Percentiles rank a stretch among this genome's conserved stretches.
Evolutionary conservation across 30 jellyfish, hydroid and myxozoan species (phyloP).

Genomic region (Aurelia sp.): DNA sequence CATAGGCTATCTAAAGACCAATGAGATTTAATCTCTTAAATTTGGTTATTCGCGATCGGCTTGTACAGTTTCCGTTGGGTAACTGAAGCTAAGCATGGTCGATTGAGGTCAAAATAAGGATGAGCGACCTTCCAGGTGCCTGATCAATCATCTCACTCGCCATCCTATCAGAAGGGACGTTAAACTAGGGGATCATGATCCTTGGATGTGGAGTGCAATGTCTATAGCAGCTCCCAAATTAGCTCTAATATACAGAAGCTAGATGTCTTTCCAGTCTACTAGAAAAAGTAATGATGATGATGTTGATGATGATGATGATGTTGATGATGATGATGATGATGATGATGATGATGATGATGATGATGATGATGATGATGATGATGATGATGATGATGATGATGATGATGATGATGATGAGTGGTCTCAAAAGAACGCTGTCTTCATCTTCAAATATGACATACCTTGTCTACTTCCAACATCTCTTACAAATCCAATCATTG

Average conservation of each 20-base stretch:
- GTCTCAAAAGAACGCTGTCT: background rate
- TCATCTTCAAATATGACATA: background rate
- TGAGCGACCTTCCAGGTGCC: too few relatives aligned
- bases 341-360: constrained; percentile 3
- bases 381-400: background rate
- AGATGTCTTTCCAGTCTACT: background rate
- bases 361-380: background rate
- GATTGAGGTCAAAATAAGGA: too few relatives aligned
- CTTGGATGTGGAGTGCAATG: background rate
- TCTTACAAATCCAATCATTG: constrained; percentile 82
- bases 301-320: background rate
- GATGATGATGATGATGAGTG: background rate
- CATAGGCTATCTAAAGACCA: too few relatives aligned
- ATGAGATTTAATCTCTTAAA: too few relatives aligned
- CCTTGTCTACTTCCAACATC: constrained; percentile 74
- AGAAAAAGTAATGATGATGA: too few relatives aligned
- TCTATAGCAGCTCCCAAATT: background rate
- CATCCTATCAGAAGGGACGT: too few relatives aligned
- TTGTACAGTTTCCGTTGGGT: too few relatives aligned
- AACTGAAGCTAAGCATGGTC: too few relatives aligned
- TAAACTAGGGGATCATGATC: too few relatives aligned
- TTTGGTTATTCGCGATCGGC: too few relatives aligned
- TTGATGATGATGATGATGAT: background rate
- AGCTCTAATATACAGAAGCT: background rate
- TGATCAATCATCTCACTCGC: too few relatives aligned